These are phyloP conservation scores for Ferrisia virgata DNA, from an alignment of 2,888 invertebrate genomes.

Conservation along the genomic window DNA sequence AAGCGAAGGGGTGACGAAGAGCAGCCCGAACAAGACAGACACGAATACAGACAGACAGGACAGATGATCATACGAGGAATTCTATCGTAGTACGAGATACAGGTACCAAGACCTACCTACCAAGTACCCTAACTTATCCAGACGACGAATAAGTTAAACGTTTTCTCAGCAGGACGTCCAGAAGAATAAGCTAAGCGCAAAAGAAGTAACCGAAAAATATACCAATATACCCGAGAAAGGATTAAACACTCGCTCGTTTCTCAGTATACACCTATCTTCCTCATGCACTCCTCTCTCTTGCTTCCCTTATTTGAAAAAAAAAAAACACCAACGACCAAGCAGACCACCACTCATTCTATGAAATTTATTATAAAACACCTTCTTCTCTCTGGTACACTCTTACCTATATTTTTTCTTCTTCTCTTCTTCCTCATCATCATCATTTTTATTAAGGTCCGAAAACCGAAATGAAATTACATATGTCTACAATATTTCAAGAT, in stretches of 20 bases:
- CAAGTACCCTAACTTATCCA: neutral
- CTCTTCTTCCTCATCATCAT: neutral
- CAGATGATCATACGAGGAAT: neutral
- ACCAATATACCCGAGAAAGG: neutral
- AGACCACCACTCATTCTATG: neutral
- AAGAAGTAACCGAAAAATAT: neutral
- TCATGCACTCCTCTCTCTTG: neutral
- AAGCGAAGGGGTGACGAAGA: neutral
- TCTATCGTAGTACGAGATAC: neutral
- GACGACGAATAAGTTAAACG: slow-evolving; percentile 9
- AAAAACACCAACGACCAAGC: neutral
- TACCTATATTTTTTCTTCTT: neutral
- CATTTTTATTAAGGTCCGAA: neutral
- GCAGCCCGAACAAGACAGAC: neutral
- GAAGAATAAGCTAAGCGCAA: neutral
- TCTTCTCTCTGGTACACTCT: neutral
- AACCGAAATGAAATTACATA: neutral
- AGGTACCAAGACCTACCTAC: neutral
- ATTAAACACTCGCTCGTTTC: neutral
- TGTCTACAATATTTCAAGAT: neutral
- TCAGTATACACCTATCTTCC: neutral
- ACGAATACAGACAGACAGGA: too few relatives aligned
- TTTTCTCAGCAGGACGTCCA: neutral
- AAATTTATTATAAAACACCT: neutral
- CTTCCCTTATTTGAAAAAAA: neutral